Evolutionary conservation across 2,797 vertebrate species (phyloP), one percentile per base, ranked within the genome.

Genomic region (Macroramphosus scolopax): DNA sequence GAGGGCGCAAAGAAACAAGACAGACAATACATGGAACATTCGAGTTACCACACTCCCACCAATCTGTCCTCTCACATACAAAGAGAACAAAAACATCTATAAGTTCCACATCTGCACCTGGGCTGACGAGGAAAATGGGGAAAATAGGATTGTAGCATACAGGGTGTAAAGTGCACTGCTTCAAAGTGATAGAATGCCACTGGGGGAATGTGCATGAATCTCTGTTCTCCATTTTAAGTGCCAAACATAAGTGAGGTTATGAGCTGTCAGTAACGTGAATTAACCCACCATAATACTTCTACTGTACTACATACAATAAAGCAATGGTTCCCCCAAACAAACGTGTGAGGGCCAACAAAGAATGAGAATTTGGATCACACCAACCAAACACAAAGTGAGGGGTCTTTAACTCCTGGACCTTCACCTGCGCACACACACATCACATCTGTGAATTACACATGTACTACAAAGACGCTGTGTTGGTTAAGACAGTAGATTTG

Each of bases 111-210:
- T 12, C 34, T 57, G 30, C 29, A 3, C 25, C 43, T 50, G 2
- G 3, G 57, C 14, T 37, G 17, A 62, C 6, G 14, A 52, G 9
- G 20, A 17, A 26, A 43, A 41, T 2, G 49, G 17, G 43, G 35
- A 35, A 45, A 41, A 52, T n/a, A n/a, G n/a, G 51, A 50, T 34
- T 40, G 60, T 60, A 68, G 63, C 67, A 50, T 41, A 63, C 28
- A 40, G 36, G 54, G 17, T 45, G 58, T 81, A 84, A 86, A 86
- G 85, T 87, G 84, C 83, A 67, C 41, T 63, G 54, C 73, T 80
- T 53, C 48, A 68, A 84, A 72, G 62, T 63, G 78, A 66, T 32
- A 60, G 48, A 74, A 75, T 52, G 50, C 5, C 22, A 57, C 36
- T 25, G 42, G 42, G 61, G 79, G 75, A 83, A 85, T 83, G 78